Conservation (phyloP, 1,140 invertebrate genomes). For the Condylostylus longicornis region DNA sequence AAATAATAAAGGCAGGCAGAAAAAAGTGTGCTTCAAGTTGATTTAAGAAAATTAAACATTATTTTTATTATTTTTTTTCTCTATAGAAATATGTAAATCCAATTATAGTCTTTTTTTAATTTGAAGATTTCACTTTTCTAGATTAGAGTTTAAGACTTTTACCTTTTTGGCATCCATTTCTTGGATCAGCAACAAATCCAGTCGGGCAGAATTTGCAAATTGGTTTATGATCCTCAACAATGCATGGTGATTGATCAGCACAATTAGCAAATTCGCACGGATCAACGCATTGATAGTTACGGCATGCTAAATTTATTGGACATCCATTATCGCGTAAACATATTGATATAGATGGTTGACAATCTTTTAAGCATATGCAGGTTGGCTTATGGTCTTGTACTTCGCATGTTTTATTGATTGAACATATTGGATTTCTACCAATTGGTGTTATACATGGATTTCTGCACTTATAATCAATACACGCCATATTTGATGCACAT, state of each 20-base stretch:
- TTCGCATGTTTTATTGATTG: constrained; percentile 65
- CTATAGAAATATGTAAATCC: neutral
- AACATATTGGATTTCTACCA: constrained; percentile 45
- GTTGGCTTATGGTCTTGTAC: constrained; percentile 70
- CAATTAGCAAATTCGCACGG: constrained; percentile 68
- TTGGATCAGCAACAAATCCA: constrained; percentile 73
- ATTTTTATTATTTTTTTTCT: too few species aligned
- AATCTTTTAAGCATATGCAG: constrained; percentile 74
- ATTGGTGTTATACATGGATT: constrained; percentile 60
- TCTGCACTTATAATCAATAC: constrained; percentile 62
- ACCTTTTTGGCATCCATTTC: constrained; percentile 91
- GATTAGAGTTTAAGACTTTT: constrained; percentile 32
- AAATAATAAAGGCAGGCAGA: too few species aligned
- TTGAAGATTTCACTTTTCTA: neutral
- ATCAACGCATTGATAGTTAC: constrained; percentile 77
- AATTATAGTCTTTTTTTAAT: neutral
- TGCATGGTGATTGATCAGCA: constrained; percentile 67
- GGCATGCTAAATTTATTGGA: constrained; percentile 65
- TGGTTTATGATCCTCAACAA: constrained; percentile 81
- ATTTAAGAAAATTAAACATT: neutral
- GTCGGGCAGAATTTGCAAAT: constrained; percentile 87
- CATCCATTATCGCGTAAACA: constrained; percentile 79
- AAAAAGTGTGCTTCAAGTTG: neutral
- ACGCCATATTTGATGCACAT: constrained; percentile 71
- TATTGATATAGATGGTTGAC: constrained; percentile 69